Conservation (phyloP, 1,140 invertebrate genomes). For the Euglossa dilemma region DNA sequence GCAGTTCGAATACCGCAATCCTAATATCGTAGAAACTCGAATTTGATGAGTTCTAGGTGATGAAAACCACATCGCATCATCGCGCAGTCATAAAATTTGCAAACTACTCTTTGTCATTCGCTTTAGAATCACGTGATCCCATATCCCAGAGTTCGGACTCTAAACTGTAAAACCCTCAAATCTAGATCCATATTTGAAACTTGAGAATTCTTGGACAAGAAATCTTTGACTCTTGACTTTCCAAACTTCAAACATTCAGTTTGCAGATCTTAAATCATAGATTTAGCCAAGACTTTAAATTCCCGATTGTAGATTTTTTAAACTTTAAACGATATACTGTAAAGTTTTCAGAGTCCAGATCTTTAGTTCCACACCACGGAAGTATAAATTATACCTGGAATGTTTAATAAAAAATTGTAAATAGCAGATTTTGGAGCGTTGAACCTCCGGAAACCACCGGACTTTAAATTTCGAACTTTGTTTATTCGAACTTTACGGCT, state of each 20-base stretch:
- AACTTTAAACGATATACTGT: not conserved
- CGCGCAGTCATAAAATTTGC: not conserved
- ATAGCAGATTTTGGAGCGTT: not conserved
- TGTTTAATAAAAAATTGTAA: not conserved
- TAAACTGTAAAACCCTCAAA: too few relatives aligned
- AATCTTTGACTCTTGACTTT: too few relatives aligned
- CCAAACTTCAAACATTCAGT: too few relatives aligned
- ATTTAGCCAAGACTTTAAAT: not conserved
- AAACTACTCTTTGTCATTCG: not conserved
- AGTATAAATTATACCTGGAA: not conserved
- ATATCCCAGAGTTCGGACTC: not conserved
- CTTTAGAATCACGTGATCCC: not conserved
- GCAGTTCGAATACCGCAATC: not conserved
- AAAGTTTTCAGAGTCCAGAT: not conserved
- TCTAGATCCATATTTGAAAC: too few relatives aligned
- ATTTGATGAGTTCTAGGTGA: not conserved
- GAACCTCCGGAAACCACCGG: accelerated
- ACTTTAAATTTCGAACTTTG: not conserved
- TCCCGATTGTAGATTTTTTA: not conserved
- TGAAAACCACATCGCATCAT: not conserved
- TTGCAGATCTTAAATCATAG: too few relatives aligned
- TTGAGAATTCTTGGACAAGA: too few relatives aligned
- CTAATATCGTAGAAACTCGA: not conserved
- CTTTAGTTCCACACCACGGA: not conserved
- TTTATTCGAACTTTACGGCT: too few relatives aligned